Base-by-base conservation (phyloP, 2,113 vertebrate genomes). In the Mustelus asterias region DNA sequence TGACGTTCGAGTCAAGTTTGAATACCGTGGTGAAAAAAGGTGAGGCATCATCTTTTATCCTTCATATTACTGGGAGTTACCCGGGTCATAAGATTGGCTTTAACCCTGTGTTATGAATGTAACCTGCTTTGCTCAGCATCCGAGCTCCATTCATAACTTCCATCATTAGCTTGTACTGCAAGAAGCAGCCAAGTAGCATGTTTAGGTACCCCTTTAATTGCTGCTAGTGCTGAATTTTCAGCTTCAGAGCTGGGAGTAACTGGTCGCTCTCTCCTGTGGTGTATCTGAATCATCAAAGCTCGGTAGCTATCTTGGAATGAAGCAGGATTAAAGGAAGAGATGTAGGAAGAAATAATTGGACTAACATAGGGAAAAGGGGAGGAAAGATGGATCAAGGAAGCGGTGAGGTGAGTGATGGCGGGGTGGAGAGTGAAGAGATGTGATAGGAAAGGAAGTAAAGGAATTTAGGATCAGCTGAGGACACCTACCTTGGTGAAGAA, bases 1-100 rank as follows among this genome's bases (percentile, higher is more conserved):
- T 0, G 99, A 99, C 96, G 97, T 99, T 96, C 98, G 99, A 97
- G 99, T 99, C 96, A 99, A 99, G 98, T 99, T 99, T 97, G 99
- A 99, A 97, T 99, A 99, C 97, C 98, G 98, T 98, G 99, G 99
- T 97, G 99, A 99, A 97, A 99, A 99, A 98, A 98, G 99, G 99
- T 99, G 97, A 98, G 97, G 1, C 78, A 41, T n/a, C 60, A 65
- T 37, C 13, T n/a, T 37, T 93, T 63, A 90, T 90, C 14, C 5
- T 93, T 37, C 63, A 4, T 90, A 63, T 10, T 89, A 89, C 14
- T 33, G 11, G 89, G 89, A 93, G 60, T 93, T 93, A 37, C 18
- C 60, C 65, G 33, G n/a, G 8, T 33, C 4, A 0, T 13, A 18
- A 29, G 37, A 20, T 14, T 0, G 24, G 11, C 48, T 76, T 76